Percentiles rank a stretch among this genome's conserved stretches.
Conservation (phyloP, 2,797 vertebrate species). For the Poeciliopsis presidionis region DNA sequence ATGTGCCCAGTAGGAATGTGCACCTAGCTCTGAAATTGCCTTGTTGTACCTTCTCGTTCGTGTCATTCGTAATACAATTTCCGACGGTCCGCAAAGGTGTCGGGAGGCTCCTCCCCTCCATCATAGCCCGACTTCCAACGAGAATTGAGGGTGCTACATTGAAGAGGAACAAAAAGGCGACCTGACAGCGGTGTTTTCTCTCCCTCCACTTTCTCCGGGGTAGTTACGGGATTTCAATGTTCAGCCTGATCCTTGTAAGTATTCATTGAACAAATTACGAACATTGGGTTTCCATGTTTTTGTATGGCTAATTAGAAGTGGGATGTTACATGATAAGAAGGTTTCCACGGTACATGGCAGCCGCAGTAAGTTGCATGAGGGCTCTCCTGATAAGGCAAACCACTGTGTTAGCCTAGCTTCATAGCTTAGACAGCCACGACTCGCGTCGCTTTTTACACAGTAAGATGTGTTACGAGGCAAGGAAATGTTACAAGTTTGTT, state of each 20-base stretch:
- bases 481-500: not conserved
- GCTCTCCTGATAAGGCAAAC: conserved; percentile 8
- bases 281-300: not conserved
- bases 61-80: not conserved
- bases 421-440: not conserved
- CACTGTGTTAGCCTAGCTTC: conserved; percentile 50
- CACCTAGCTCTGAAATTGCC: no score
- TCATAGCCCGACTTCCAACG: conserved; percentile 58
- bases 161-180: conserved; percentile 81
- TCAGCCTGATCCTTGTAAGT: conserved; percentile 86
- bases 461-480: not conserved
- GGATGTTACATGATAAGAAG: not conserved
- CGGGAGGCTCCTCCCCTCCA: conserved; percentile 68
- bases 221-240: conserved; percentile 88
- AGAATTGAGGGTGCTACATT: conserved; percentile 74
- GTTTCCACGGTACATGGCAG: conserved; percentile 30
- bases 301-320: no score
- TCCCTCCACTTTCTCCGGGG: conserved; percentile 82
- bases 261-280: not conserved
- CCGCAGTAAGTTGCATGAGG: conserved; percentile 40
- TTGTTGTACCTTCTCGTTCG: no score
- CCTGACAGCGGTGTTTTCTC: conserved; percentile 71
- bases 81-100: conserved; percentile 50
- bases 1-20: no score
- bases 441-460: not conserved